A percentile compares a stretch with the other conserved stretches of the same genome.
phyloP scores from a whole-genome alignment of 2,797 vertebrate species.

The Furcifer pardalis region DNA sequence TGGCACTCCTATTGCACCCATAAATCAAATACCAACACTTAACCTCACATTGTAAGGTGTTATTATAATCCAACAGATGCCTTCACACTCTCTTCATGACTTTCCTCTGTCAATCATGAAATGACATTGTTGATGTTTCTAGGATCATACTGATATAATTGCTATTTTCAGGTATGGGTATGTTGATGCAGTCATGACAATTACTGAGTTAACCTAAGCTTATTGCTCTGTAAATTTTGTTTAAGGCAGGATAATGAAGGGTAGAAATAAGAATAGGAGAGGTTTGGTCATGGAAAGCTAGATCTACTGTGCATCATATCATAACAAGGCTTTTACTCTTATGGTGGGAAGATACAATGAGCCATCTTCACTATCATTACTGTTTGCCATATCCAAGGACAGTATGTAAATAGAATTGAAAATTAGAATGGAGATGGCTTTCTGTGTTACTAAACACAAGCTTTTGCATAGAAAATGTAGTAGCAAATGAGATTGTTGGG shows the following conservation, averaged over 20 bases:
- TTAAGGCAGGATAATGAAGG: background rate
- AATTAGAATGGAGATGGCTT: background rate
- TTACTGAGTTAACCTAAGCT: background rate
- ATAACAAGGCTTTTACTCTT: slow-evolving; percentile 9
- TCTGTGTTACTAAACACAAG: background rate
- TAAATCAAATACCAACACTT: no score
- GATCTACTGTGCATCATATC: background rate
- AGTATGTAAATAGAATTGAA: rapidly evolving
- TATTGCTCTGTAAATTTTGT: background rate
- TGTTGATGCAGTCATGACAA: background rate
- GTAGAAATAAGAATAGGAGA: background rate
- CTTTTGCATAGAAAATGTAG: background rate
- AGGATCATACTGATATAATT: background rate
- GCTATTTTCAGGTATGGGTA: background rate
- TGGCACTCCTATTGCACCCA: background rate
- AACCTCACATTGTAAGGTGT: background rate
- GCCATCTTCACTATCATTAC: slow-evolving; percentile 4
- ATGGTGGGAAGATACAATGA: slow-evolving; percentile 19
- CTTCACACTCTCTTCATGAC: background rate
- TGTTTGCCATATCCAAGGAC: background rate
- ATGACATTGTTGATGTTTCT: background rate
- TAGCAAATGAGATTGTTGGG: background rate
- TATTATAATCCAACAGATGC: background rate
- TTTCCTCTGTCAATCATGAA: background rate
- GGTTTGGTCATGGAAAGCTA: background rate